Evolutionary conservation across 2,797 vertebrate genomes (phyloP).

Genomic region (Cirrhinus mrigala): DNA sequence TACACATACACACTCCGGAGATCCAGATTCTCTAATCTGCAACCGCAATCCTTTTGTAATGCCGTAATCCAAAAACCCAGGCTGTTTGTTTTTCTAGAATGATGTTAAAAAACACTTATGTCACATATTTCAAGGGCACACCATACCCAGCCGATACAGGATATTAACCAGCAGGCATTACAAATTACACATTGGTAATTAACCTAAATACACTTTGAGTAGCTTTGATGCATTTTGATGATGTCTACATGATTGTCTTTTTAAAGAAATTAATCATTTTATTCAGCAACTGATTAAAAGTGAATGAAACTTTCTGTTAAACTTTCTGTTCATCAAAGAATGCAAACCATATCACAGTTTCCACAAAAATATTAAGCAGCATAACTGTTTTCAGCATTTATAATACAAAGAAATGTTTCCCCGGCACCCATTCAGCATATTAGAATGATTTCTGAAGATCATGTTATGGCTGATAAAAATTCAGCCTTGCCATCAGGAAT

Average conservation of each 20-base stretch:
- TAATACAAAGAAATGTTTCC: neutral
- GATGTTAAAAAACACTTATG: neutral
- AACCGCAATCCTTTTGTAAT: constrained; percentile 23
- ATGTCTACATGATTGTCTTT: neutral
- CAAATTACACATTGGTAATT: neutral
- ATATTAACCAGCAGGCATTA: neutral
- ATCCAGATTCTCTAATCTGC: constrained; percentile 17
- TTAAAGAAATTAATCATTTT: neutral
- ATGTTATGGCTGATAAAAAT: neutral
- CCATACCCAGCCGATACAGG: neutral
- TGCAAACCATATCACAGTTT: no score
- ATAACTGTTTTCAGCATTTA: neutral
- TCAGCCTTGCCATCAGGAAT: neutral
- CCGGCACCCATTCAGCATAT: neutral
- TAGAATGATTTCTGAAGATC: neutral
- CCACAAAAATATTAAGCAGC: neutral
- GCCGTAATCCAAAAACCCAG: neutral
- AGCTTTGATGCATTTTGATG: neutral
- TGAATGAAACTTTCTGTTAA: no score
- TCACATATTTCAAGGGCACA: neutral
- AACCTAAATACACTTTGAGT: neutral
- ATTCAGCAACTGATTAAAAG: neutral
- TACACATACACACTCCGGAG: neutral
- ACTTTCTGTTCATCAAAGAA: no score
- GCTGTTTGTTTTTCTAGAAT: constrained; percentile 18